Evolutionary conservation across 2,797 vertebrate genomes (phyloP), one percentile per base, ranked within the genome.

Genomic region (Nyctibius grandis): DNA sequence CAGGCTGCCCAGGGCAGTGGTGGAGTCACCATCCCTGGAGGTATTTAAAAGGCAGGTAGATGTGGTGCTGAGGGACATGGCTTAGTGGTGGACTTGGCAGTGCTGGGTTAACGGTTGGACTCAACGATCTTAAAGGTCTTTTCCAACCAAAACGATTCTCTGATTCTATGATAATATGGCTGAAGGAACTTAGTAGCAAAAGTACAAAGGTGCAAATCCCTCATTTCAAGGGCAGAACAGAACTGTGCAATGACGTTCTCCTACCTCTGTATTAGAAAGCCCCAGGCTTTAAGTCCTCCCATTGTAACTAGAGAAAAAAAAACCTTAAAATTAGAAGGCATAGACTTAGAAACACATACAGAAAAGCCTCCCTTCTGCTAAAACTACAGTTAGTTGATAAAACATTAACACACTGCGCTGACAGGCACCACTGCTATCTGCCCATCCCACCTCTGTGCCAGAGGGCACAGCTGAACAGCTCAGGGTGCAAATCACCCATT

Each of bases 401-500:
- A 85, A 61, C 20, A 40, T 44, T 12, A 40, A 38, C 6, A 31
- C 3, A 15, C 0, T 17, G 50, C 54, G 10, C n/a, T 77, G 63
- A 38, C 12, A 51, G 60, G 33, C 45, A 88, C 12, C 21, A 5
- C 12, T 14, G 47, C 22, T 15, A 11, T 0, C 0, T 50, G 72
- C 51, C 34, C 70, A 79, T 17, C 14, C 34, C 54, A 90, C 15
- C 20, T 12, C 36, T 0, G 2, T 23, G 70, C 12, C 76, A 73
- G 25, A 61, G 45, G 54, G 33, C 44, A 1, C 9, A 31, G 88
- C 23, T 42, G 31, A 36, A 11, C 36, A 53, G 22, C 21, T 34
- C 1, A 0, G 33, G 34, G 21, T 15, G 4, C 23, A 79, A 74
- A 82, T 22, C 15, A 6, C 4, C 1, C 2, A 25, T 47, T 81